A percentile compares a stretch with the other conserved stretches of the same genome.
Evolutionary conservation across 2,888 invertebrate species (phyloP).

Genomic region (Ormyrus nitidulus): DNA sequence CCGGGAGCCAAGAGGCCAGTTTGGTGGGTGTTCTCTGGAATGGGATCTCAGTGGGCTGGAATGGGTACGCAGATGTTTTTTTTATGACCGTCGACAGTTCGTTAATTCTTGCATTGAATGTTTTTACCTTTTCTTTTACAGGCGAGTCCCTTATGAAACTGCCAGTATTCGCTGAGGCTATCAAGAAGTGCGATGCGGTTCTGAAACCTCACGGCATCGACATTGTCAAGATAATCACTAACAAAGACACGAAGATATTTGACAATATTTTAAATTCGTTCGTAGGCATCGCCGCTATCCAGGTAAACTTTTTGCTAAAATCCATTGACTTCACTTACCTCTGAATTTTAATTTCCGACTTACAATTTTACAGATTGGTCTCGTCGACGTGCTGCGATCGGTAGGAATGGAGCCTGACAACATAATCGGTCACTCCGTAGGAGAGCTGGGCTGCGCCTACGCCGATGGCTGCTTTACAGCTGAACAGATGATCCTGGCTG

Average conservation of each 20-base stretch:
- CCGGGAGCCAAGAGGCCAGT: slow-evolving; percentile 82
- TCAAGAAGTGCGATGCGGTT: slow-evolving; percentile 78
- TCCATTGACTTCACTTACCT: too few species aligned
- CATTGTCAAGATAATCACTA: slow-evolving; percentile 80
- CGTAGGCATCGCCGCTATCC: slow-evolving; percentile 84
- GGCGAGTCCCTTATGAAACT: slow-evolving; percentile 81
- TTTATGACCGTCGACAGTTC: too few species aligned
- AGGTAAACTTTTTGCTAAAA: slow-evolving; percentile 70
- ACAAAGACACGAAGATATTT: slow-evolving; percentile 79
- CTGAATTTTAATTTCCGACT: too few species aligned
- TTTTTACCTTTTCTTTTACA: slow-evolving; percentile 70
- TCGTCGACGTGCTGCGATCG: slow-evolving; percentile 80
- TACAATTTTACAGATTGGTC: slow-evolving; percentile 76
- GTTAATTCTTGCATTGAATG: too few species aligned
- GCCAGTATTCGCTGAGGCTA: slow-evolving; percentile 81
- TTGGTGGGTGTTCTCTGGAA: slow-evolving; percentile 94
- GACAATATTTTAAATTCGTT: slow-evolving; percentile 84
- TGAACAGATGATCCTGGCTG: slow-evolving; percentile 69
- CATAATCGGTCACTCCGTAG: slow-evolving; percentile 93
- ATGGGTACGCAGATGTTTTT: slow-evolving; percentile 79
- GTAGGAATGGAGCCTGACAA: slow-evolving; percentile 83
- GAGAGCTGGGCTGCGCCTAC: slow-evolving; percentile 96
- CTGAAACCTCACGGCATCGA: slow-evolving; percentile 80
- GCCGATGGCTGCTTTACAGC: slow-evolving; percentile 92
- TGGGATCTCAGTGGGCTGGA: slow-evolving; percentile 92